A percentile compares a stretch with the other conserved stretches of the same genome.
Conservation (phyloP, 2,888 invertebrate species). For the Torymus tubicola region DNA sequence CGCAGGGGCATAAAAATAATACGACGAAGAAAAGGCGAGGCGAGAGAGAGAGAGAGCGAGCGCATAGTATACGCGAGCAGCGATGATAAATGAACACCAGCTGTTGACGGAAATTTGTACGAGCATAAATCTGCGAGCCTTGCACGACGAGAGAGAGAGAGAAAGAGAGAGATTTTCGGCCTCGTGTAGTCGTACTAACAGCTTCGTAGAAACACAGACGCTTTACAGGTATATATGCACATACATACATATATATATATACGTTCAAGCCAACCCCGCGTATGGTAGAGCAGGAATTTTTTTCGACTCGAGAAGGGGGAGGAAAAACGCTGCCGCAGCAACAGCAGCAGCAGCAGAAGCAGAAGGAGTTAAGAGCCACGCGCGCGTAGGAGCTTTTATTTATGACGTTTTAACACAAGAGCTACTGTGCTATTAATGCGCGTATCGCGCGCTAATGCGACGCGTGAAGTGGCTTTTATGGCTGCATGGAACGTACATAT, state of each 20-base stretch:
- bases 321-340: background rate
- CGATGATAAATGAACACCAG: slow-evolving; percentile 56
- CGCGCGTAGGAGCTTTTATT: slow-evolving; percentile 47
- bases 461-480: slow-evolving; percentile 56
- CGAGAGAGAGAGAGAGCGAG: slow-evolving; percentile 20
- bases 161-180: slow-evolving; percentile 33
- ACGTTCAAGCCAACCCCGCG: too few species aligned
- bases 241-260: too few species aligned
- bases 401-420: slow-evolving; percentile 53
- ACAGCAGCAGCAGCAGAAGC: background rate
- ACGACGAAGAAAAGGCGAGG: slow-evolving; percentile 20
- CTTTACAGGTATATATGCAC: slow-evolving; percentile 36
- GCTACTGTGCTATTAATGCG: slow-evolving; percentile 52
- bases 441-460: slow-evolving; percentile 51
- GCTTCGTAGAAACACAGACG: slow-evolving; percentile 35
- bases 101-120: slow-evolving; percentile 57
- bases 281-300: too few species aligned
- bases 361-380: slow-evolving; percentile 34
- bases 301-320: background rate
- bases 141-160: slow-evolving; percentile 3
- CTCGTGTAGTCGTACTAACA: slow-evolving; percentile 7
- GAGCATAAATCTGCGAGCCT: slow-evolving; percentile 51
- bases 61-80: slow-evolving; percentile 10
- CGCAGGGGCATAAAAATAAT: slow-evolving; percentile 44
- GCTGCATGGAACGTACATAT: background rate